These are phyloP conservation scores for Drosophila aldrichi DNA, from an alignment of 2,888 invertebrate genomes.

Conservation along the genomic window DNA sequence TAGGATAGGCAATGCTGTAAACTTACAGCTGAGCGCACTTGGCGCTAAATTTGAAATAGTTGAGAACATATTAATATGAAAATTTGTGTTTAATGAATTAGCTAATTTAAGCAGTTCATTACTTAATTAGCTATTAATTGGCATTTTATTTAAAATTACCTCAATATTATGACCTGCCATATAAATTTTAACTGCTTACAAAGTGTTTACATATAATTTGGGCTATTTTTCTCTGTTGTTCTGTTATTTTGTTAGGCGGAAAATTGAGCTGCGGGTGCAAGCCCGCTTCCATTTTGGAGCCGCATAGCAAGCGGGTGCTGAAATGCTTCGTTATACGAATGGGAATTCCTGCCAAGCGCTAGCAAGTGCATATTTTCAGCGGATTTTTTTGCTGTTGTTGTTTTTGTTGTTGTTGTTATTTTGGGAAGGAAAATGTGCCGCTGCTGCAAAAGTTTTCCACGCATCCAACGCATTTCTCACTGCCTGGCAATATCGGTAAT, in stretches of 20 bases:
- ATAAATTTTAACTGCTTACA: not conserved
- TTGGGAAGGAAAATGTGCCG: slow-evolving; percentile 56
- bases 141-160: not conserved
- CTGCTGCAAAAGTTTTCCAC: slow-evolving; percentile 66
- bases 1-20: slow-evolving; percentile 35
- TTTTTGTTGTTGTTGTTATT: no score
- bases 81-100: not conserved
- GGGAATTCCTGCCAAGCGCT: slow-evolving; percentile 43
- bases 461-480: slow-evolving; percentile 77
- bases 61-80: not conserved
- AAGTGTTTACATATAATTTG: slow-evolving; percentile 6
- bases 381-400: slow-evolving; percentile 38
- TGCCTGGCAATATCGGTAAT: slow-evolving; percentile 74
- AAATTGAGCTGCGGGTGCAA: slow-evolving; percentile 41
- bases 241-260: slow-evolving; percentile 13
- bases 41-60: slow-evolving; percentile 38
- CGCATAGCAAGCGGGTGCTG: slow-evolving; percentile 49
- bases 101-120: no score
- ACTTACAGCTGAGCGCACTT: slow-evolving; percentile 15
- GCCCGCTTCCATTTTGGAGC: slow-evolving; percentile 38
- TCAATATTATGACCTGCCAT: no score
- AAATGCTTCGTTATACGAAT: slow-evolving; percentile 42
- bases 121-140: not conserved
- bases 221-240: slow-evolving; percentile 4
- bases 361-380: slow-evolving; percentile 40